Base-by-base conservation (phyloP, 2,113 vertebrate genomes). In the Brienomyrus longianalis region DNA sequence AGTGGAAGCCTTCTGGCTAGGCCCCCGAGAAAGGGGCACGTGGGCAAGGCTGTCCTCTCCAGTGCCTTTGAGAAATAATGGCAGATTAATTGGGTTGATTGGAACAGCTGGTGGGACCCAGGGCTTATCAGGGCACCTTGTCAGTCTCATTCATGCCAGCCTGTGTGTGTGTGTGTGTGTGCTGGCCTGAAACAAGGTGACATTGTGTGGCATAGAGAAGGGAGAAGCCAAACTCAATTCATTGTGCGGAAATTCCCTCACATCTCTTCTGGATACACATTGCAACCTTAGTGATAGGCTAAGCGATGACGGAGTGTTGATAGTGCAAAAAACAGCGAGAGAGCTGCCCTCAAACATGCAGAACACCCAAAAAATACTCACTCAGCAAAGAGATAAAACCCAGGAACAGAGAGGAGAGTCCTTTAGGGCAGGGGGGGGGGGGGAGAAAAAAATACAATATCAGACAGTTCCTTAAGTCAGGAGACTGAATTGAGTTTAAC, bases 51-150 rank as follows among this genome's bases (percentile, higher is more conserved):
- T 92, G 91, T 92, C 89, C 91, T 91, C 92, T 91, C 89, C 91
- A 92, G 90, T 92, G 91, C 91, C 89, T 92, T 85, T 54, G 87
- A 93, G 93, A 89, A 83, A 93, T 91, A 89, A 88, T 83, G 74
- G 87, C 89, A 62, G 84, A 90, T 59, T 91, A 93, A 93, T 93
- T 66, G 90, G 88, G 89, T 86, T 93, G 93, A 93, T 92, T 92
- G 93, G 90, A 93, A 90, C 93, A 93, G 91, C 91, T 93, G 93
- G 92, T 50, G 87, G 59, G 89, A 91, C 88, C 43, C 86, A 90
- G 90, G 91, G 88, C 89, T 89, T 52, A 89, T 90, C 90, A 90
- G 89, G 92, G 91, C 92, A 92, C 91, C 89, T 92, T 90, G 86
- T 89, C 90, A 90, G 89, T 88, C 23, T 74, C 86, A 88, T 47